phyloP scores from a whole-genome alignment of 1,140 invertebrate genomes.

The Leptinotarsa defecta region DNA sequence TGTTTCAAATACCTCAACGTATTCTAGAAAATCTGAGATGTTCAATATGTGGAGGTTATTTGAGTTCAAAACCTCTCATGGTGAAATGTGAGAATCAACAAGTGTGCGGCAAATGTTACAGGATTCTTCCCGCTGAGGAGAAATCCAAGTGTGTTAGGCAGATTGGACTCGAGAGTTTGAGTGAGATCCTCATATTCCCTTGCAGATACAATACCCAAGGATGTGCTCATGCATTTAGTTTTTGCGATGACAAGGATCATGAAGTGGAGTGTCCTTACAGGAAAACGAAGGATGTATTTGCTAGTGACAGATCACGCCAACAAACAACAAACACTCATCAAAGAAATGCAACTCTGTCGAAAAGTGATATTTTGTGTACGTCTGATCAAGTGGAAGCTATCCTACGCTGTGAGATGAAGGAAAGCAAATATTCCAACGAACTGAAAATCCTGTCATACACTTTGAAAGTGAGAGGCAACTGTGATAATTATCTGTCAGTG shows the following conservation, averaged over 20 bases:
- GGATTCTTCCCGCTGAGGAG: constrained; percentile 27
- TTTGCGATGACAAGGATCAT: constrained; percentile 27
- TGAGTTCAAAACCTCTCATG: constrained; percentile 32
- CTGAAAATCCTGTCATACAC: constrained; percentile 14
- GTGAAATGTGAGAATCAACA: constrained; percentile 26
- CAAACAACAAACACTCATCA: neutral
- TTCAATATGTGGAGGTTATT: constrained; percentile 31
- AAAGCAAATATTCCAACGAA: neutral
- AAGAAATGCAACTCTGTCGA: neutral
- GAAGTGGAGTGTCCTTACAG: constrained; percentile 31
- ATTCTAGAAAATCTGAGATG: constrained; percentile 34
- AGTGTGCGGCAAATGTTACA: constrained; percentile 40
- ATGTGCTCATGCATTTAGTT: constrained; percentile 28
- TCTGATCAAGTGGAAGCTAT: neutral
- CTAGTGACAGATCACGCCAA: too few relatives aligned
- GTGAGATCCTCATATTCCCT: constrained; percentile 30
- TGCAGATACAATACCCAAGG: constrained; percentile 35
- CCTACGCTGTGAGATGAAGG: neutral
- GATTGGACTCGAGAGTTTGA: constrained; percentile 32
- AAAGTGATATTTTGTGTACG: neutral
- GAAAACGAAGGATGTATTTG: neutral
- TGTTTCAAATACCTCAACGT: constrained; percentile 20
- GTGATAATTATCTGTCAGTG: neutral
- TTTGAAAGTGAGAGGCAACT: constrained; percentile 4
- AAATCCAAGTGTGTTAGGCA: constrained; percentile 31